A percentile compares a stretch with the other conserved stretches of the same genome.
Conservation (phyloP, 2,113 vertebrate species). For the Grallaria varia region DNA sequence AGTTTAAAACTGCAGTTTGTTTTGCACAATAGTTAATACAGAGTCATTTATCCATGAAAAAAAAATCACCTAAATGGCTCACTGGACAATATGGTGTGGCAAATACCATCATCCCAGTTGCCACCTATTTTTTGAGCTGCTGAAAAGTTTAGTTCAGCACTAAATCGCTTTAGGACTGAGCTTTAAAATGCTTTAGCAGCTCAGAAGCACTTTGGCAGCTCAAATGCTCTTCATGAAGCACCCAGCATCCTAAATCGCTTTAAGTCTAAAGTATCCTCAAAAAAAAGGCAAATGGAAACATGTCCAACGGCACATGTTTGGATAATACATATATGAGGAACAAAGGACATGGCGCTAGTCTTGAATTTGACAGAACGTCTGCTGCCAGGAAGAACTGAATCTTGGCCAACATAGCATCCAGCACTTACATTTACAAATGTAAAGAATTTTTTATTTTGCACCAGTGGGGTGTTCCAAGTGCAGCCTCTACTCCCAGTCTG, state of each 20-base stretch:
- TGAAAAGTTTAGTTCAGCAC: slow-evolving; percentile 53
- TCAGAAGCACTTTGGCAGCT: slow-evolving; percentile 67
- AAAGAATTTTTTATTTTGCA: not conserved
- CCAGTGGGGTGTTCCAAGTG: not conserved
- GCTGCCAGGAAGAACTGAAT: not conserved
- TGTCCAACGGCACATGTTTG: not conserved
- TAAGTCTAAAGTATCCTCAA: slow-evolving; percentile 39
- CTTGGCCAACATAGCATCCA: not conserved
- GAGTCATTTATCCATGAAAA: accelerated
- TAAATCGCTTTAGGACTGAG: slow-evolving; percentile 63
- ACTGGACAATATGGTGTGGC: not conserved
- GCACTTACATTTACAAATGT: not conserved
- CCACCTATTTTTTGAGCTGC: slow-evolving; percentile 48
- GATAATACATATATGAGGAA: not conserved
- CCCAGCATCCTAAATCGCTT: slow-evolving; percentile 51
- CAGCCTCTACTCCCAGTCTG: not conserved
- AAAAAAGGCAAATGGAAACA: not conserved
- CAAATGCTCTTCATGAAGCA: slow-evolving; percentile 58
- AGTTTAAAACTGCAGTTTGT: not conserved
- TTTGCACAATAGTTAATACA: not conserved
- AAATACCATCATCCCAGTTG: not conserved
- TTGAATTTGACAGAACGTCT: not conserved
- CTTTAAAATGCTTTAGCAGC: slow-evolving; percentile 68
- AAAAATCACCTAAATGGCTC: not conserved
- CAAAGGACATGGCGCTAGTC: not conserved